These are phyloP conservation scores for Rosalia funebris DNA, from an alignment of 2,888 invertebrate genomes.

Conservation along the genomic window DNA sequence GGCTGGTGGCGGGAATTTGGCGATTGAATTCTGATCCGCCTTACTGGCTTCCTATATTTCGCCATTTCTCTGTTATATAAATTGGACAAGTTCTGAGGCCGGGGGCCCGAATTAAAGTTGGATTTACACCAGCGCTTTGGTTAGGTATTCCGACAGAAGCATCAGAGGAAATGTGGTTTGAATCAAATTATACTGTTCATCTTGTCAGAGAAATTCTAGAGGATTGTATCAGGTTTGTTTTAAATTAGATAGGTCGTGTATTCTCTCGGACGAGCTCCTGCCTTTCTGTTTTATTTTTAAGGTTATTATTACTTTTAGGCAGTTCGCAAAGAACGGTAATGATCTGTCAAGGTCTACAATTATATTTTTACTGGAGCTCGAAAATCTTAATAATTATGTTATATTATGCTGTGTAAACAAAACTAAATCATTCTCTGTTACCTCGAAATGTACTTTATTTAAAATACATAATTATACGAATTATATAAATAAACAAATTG, in stretches of 20 bases:
- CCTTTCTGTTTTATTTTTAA: constrained; percentile 16
- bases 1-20: constrained; percentile 38
- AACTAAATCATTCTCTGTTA: too few species aligned
- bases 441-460: too few species aligned
- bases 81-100: constrained; percentile 57
- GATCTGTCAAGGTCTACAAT: neutral
- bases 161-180: constrained; percentile 55
- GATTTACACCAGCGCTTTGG: constrained; percentile 56
- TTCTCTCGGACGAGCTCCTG: constrained; percentile 24
- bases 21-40: constrained; percentile 43
- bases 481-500: too few species aligned
- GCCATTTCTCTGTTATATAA: constrained; percentile 49
- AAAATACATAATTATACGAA: too few species aligned
- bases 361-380: too few species aligned
- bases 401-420: too few species aligned
- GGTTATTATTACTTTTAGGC: constrained; percentile 24
- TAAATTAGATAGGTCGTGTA: constrained; percentile 50
- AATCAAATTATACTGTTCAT: constrained; percentile 60
- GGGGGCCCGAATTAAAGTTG: constrained; percentile 56
- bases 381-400: too few species aligned
- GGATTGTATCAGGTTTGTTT: constrained; percentile 57
- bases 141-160: constrained; percentile 55
- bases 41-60: constrained; percentile 44
- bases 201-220: constrained; percentile 57
- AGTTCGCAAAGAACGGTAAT: constrained; percentile 8